phyloP scores from a whole-genome alignment of 2,113 vertebrate species.

The Tachysurus fulvidraco region DNA sequence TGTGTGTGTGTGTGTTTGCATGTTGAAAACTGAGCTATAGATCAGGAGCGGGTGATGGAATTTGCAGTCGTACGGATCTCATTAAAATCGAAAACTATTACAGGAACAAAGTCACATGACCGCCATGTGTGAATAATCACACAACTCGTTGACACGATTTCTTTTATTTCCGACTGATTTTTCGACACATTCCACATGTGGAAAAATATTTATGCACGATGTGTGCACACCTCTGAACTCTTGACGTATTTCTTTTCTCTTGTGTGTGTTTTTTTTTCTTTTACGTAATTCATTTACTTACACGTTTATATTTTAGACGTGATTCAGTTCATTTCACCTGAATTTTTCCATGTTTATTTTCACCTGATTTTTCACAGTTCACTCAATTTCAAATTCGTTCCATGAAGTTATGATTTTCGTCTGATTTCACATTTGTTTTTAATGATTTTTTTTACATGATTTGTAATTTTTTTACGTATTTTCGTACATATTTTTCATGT shows the following conservation, averaged over 20 bases:
- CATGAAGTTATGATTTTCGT: background rate
- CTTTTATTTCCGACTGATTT: background rate
- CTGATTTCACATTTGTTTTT: background rate
- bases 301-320: background rate
- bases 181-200: too few species aligned
- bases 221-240: too few species aligned
- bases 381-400: background rate
- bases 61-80: background rate
- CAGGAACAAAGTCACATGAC: background rate
- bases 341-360: background rate
- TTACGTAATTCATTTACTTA: background rate
- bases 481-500: too few species aligned
- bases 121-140: background rate
- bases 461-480: background rate
- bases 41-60: slow-evolving; percentile 4
- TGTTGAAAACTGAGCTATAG: slow-evolving; percentile 7
- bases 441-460: background rate
- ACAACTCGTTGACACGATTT: background rate
- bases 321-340: background rate
- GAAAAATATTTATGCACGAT: background rate
- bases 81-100: background rate
- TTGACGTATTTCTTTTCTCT: background rate
- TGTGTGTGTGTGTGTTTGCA: slow-evolving; percentile 11
- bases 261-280: background rate
- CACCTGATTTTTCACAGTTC: background rate